Conservation (phyloP, 2,797 vertebrate genomes). For the Manis javanica region DNA sequence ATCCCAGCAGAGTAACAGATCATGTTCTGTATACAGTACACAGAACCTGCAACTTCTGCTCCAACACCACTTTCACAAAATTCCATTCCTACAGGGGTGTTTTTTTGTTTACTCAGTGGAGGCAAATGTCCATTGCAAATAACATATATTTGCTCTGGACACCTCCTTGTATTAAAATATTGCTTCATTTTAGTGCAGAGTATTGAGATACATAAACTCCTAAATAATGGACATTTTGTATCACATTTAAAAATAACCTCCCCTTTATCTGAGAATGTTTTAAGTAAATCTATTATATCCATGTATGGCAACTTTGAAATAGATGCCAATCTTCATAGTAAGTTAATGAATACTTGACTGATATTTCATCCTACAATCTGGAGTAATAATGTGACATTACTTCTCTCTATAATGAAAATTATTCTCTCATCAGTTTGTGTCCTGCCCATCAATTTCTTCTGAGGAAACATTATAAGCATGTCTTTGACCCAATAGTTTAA, state of each 20-base stretch:
- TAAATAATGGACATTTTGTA: constrained; percentile 8
- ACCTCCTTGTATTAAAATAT: constrained; percentile 8
- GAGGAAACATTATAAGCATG: constrained; percentile 23
- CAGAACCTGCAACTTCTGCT: background rate
- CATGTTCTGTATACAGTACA: too few species aligned
- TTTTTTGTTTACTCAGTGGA: background rate
- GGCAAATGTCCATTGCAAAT: background rate
- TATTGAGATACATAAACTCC: background rate
- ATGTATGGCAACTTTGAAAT: constrained; percentile 41
- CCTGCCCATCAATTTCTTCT: constrained; percentile 9
- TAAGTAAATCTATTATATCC: constrained; percentile 37
- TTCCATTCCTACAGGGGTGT: background rate
- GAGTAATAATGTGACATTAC: constrained; percentile 53
- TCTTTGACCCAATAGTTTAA: constrained; percentile 26
- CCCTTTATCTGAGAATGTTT: constrained; percentile 51
- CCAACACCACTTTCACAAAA: background rate
- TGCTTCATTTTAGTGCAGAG: background rate
- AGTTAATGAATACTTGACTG: constrained; percentile 44
- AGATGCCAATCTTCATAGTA: constrained; percentile 44
- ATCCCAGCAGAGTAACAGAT: background rate
- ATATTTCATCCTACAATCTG: constrained; percentile 26
- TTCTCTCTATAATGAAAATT: constrained; percentile 49
- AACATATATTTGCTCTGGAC: background rate
- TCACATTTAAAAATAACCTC: constrained; percentile 18
- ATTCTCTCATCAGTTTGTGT: constrained; percentile 12